A percentile compares a stretch with the other conserved stretches of the same genome.
Conservation (phyloP, 1,140 invertebrate species). For the Sitobion miscanthi region DNA sequence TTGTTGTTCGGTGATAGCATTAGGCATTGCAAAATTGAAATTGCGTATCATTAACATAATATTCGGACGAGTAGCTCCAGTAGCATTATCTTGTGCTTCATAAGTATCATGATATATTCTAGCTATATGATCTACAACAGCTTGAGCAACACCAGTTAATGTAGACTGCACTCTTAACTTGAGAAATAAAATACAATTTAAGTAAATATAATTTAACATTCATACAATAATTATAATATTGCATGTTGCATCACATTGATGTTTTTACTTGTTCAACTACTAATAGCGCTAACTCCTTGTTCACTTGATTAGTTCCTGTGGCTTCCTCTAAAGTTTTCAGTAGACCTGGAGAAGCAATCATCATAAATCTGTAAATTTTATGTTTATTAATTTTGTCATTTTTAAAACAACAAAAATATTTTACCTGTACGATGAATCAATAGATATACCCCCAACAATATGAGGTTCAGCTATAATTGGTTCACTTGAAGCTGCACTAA, state of each 20-base stretch:
- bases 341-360: slow-evolving; percentile 84
- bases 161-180: slow-evolving; percentile 82
- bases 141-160: slow-evolving; percentile 82
- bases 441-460: slow-evolving; percentile 77
- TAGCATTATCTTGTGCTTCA: slow-evolving; percentile 65
- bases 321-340: slow-evolving; percentile 85
- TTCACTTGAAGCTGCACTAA: slow-evolving; percentile 72
- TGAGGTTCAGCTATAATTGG: slow-evolving; percentile 85
- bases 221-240: slow-evolving; percentile 13
- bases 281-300: slow-evolving; percentile 80
- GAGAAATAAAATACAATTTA: slow-evolving; percentile 59
- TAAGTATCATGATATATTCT: slow-evolving; percentile 83
- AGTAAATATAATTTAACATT: slow-evolving; percentile 12
- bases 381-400: not conserved
- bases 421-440: slow-evolving; percentile 79
- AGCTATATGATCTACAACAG: slow-evolving; percentile 84
- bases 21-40: slow-evolving; percentile 81
- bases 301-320: slow-evolving; percentile 78
- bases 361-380: slow-evolving; percentile 69
- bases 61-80: slow-evolving; percentile 71
- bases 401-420: not conserved
- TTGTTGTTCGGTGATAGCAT: slow-evolving; percentile 69
- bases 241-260: not conserved
- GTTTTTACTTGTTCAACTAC: slow-evolving; percentile 74
- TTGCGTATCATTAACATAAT: slow-evolving; percentile 86